Evolutionary conservation across 2,113 vertebrate genomes (phyloP), one percentile per base, ranked within the genome.

Genomic region (Dipodomys ordii): DNA sequence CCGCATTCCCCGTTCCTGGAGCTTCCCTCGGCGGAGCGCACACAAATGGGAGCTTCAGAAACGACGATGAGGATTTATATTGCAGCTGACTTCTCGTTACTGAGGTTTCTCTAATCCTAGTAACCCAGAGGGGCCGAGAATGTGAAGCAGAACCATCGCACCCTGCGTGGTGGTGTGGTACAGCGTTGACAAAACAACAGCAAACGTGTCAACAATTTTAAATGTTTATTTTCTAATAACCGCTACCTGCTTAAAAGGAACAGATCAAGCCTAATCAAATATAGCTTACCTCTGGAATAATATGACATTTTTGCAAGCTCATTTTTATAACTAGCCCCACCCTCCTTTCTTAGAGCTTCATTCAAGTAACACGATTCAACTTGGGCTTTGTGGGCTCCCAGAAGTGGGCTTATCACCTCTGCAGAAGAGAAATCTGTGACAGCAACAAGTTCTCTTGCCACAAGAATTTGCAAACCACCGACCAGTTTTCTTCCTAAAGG

Each of bases 1-100:
- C 7, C 1, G 0, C 7, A 68, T 20, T 7, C 4, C 30, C 8
- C 6, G 3, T 0, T 3, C n/a, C 11, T 49, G 39, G 3, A 32
- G 6, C 19, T 46, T 30, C 57, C 73, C 27, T 27, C 16, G 60
- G 46, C 2, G 10, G 28, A 49, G 10, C 3, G 20, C 25, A 4
- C 22, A 25, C 28, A 49, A 15, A 72, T 1, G 4, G 53, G 62
- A 15, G 8, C 71, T 49, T 44, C 35, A 35, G 25, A 93, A 74
- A 65, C n/a, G 16, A 53, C 65, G 81, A 57, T 27, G 32, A 27
- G 3, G 30, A 27, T 27, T 28, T 3, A 35, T 44, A 28, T 11
- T 60, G 19, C 0, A 12, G 8, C 25, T 68, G 35, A 18, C 73
- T 73, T 23, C 44, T 83, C 46, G 16, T 83, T 18, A 3, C 53